Base-by-base conservation (phyloP, 2,113 vertebrate species). In the Catharus bicknelli region DNA sequence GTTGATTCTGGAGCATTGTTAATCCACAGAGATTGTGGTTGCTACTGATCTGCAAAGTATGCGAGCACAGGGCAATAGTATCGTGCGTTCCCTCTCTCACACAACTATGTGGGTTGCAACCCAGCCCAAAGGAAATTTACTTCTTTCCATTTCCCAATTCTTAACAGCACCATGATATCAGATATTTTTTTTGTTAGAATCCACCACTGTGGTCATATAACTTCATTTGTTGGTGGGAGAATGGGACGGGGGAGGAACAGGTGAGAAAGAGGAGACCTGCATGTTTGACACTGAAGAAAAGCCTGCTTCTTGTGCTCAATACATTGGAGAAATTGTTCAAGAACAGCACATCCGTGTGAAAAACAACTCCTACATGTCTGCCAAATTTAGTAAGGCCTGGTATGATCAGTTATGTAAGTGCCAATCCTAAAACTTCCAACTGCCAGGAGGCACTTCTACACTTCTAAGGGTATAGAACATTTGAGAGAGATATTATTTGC, bases 381-480 rank as follows among this genome's bases (percentile, higher is more conserved):
- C 89, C 95, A 96, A 88, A 84, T 79, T 94, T 79, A 94, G 34
- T 90, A 53, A 93, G 82, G 61, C 72, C 76, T 78, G 66, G n/a
- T 79, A 81, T 82, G 78, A 92, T 87, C 67, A 91, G 58, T 84
- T 90, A 69, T 90, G 29, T 66, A 87, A 94, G 74, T 90, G 75
- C 78, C 83, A 91, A 64, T 80, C 66, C 74, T 86, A 40, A 62
- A 84, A 64, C 21, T 29, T 73, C 47, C 27, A 94, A 85, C 62
- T 82, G 89, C 66, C 63, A 57, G 6, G 34, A 58, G 51, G 51
- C 34, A 34, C 27, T 87, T 93, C 92, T 75, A 83, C 47, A 66
- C 16, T 74, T 70, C 18, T 27, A n/a, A 86, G 42, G 7, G 19
- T 90, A 30, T 36, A 54, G 74, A 81, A 82, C 19, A 86, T 64